Evolutionary conservation across 2,797 vertebrate genomes (phyloP).

Genomic region (Propithecus deckenii): DNA sequence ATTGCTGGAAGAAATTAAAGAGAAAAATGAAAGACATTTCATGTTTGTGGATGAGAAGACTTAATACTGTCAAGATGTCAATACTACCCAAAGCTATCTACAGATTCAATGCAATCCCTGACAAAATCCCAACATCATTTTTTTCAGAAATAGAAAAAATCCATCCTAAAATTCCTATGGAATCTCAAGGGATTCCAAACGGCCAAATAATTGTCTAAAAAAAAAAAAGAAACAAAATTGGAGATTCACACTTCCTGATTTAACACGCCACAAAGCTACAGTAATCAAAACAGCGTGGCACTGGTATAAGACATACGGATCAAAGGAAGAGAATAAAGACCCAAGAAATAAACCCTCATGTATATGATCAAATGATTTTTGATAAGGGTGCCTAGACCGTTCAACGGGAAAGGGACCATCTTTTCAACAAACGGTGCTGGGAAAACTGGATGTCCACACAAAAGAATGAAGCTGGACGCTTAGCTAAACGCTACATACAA

Average conservation of each 20-base stretch:
- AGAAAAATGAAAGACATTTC: background rate
- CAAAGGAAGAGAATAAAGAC: background rate
- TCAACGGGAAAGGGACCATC: background rate
- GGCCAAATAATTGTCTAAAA: background rate
- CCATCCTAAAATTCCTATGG: background rate
- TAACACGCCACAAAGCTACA: background rate
- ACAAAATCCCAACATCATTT: no score
- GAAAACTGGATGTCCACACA: background rate
- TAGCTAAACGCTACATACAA: background rate
- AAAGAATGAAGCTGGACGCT: background rate
- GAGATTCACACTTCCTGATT: background rate
- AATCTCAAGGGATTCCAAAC: background rate
- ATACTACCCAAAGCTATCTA: no score
- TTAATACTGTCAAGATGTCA: background rate
- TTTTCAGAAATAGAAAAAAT: background rate
- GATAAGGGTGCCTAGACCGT: background rate
- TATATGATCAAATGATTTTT: no score
- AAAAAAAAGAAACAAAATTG: background rate
- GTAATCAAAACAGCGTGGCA: background rate
- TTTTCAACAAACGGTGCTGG: background rate
- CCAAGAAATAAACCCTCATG: no score
- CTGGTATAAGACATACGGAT: background rate
- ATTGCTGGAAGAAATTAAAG: background rate
- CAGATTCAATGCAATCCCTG: no score
- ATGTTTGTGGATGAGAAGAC: background rate